These are phyloP conservation scores for Xylophagus ater DNA, from an alignment of 2,888 invertebrate species.

Conservation along the genomic window DNA sequence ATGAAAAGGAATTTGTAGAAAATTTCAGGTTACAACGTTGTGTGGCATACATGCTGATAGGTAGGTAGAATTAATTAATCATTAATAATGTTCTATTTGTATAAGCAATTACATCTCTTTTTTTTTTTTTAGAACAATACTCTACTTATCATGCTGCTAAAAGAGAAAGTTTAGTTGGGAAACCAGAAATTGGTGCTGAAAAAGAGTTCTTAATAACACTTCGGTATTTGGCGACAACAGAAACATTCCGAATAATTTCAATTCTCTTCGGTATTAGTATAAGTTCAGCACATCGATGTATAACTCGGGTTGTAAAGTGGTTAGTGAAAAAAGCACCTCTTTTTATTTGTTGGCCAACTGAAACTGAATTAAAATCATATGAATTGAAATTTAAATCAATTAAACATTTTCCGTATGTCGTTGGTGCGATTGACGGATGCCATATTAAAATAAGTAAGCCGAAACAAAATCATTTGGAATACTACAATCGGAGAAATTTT, in stretches of 20 bases:
- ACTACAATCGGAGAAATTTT: neutral
- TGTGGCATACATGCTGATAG: too few species aligned
- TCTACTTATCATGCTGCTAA: too few species aligned
- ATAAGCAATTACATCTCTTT: too few species aligned
- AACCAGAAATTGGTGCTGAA: neutral
- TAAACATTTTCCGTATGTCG: neutral
- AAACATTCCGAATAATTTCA: conserved; percentile 4
- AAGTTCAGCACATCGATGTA: neutral
- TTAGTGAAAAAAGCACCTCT: neutral
- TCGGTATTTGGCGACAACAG: conserved; percentile 1
- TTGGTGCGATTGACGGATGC: conserved; percentile 2
- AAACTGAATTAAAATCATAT: neutral
- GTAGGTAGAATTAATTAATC: too few species aligned
- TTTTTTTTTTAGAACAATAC: too few species aligned
- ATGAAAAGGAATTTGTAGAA: too few species aligned
- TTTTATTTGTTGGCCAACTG: conserved; percentile 2
- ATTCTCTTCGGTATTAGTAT: neutral
- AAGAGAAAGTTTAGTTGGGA: too few species aligned
- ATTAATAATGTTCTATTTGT: too few species aligned
- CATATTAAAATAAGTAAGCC: neutral
- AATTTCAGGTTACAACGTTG: too few species aligned
- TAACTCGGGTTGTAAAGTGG: conserved; percentile 4
- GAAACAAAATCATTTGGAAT: neutral
- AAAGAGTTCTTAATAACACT: neutral
- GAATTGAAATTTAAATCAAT: neutral